phyloP scores from a whole-genome alignment of 2,888 invertebrate species.

The Microdon myrmicae region DNA sequence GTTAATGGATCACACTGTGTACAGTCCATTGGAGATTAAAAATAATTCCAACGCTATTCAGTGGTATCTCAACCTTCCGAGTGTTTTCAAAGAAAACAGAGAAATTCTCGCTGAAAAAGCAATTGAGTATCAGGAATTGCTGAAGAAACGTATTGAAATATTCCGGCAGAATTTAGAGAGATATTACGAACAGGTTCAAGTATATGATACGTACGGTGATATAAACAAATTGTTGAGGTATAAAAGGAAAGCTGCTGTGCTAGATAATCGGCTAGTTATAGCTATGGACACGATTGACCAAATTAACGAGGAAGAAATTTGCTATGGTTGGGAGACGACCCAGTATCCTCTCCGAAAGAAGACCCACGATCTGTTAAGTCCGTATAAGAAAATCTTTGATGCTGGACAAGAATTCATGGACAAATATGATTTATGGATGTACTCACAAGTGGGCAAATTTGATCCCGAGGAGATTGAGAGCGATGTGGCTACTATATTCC shows the following conservation, averaged over 20 bases:
- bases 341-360: slow-evolving; percentile 87
- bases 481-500: slow-evolving; percentile 64
- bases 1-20: slow-evolving; percentile 82
- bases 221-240: slow-evolving; percentile 85
- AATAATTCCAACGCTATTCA: slow-evolving; percentile 88
- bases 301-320: slow-evolving; percentile 90
- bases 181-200: slow-evolving; percentile 83
- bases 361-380: slow-evolving; percentile 81
- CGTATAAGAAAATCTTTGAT: slow-evolving; percentile 89
- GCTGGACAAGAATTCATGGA: slow-evolving; percentile 86
- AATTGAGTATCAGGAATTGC: slow-evolving; percentile 83
- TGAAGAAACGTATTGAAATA: slow-evolving; percentile 81
- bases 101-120: slow-evolving; percentile 83
- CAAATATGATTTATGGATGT: slow-evolving; percentile 88
- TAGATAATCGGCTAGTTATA: slow-evolving; percentile 74
- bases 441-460: slow-evolving; percentile 80
- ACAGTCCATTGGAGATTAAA: slow-evolving; percentile 86
- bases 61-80: slow-evolving; percentile 86
- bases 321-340: slow-evolving; percentile 88
- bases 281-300: slow-evolving; percentile 85
- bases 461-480: slow-evolving; percentile 89
- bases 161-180: slow-evolving; percentile 85
- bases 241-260: slow-evolving; percentile 74
- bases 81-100: slow-evolving; percentile 84
- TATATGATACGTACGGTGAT: slow-evolving; percentile 88